Percentiles rank a stretch among this genome's conserved stretches.
phyloP scores from a whole-genome alignment of 2,113 vertebrate species.

The Hippocampus abdominalis region DNA sequence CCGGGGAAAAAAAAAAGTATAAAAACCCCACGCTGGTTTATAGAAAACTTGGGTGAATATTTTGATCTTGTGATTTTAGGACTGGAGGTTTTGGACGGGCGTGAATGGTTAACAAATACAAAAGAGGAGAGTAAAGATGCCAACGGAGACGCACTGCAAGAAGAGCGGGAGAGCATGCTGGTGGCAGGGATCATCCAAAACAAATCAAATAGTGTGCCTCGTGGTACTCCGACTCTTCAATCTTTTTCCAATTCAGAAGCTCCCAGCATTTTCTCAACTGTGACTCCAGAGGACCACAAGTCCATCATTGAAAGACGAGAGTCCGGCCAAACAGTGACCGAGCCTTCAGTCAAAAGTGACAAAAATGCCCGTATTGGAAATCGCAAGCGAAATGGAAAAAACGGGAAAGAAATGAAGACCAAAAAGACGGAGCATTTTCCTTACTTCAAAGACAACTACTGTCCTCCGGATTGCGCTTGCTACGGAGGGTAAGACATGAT shows the following conservation, averaged over 20 bases:
- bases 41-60: neutral
- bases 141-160: constrained; percentile 11
- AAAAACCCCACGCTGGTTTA: neutral
- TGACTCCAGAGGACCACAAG: neutral
- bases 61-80: neutral
- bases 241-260: neutral
- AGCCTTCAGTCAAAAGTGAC: constrained; percentile 2
- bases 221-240: neutral
- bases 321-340: neutral
- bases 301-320: neutral
- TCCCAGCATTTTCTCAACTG: constrained; percentile 1
- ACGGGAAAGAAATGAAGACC: constrained; percentile 31
- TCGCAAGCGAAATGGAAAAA: constrained; percentile 30
- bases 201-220: neutral
- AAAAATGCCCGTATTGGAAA: constrained; percentile 28
- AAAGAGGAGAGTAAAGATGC: neutral
- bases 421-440: constrained; percentile 31
- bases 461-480: constrained; percentile 61
- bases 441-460: constrained; percentile 66
- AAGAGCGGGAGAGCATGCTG: constrained; percentile 34
- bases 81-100: neutral
- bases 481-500: constrained; percentile 53
- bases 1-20: neutral
- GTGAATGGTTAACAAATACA: neutral
- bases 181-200: constrained; percentile 39